Evolutionary conservation across 2,113 vertebrate genomes (phyloP).

Genomic region (Aramus guarauna): DNA sequence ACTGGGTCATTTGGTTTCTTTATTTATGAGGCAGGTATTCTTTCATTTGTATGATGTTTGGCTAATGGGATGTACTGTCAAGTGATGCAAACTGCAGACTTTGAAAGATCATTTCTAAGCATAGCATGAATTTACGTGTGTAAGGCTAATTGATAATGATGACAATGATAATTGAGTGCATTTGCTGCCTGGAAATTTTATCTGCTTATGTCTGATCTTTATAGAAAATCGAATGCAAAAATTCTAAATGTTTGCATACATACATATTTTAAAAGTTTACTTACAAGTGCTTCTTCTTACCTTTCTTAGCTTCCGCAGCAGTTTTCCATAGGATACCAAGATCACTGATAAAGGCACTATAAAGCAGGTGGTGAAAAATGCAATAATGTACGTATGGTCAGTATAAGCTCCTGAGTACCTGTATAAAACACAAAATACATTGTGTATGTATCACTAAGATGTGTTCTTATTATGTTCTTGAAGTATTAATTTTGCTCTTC

Average conservation of each 20-base stretch:
- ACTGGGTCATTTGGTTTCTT: background rate
- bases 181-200: background rate
- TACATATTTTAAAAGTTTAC: background rate
- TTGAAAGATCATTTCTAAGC: background rate
- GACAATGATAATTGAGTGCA: background rate
- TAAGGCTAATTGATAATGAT: too few relatives aligned
- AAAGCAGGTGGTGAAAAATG: conserved; percentile 86
- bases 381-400: conserved; percentile 83
- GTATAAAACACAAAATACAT: background rate
- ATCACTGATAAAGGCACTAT: conserved; percentile 84
- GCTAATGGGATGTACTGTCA: background rate
- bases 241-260: background rate
- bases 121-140: background rate
- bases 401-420: conserved; percentile 83
- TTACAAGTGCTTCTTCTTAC: conserved; percentile 59
- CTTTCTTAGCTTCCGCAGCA: conserved; percentile 84
- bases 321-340: conserved; percentile 85
- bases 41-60: background rate
- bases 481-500: background rate
- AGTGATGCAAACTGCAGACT: background rate
- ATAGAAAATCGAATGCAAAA: background rate
- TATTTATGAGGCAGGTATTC: background rate
- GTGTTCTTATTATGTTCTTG: background rate
- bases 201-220: background rate
- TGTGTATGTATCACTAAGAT: background rate